Evolutionary conservation across 2,888 invertebrate species (phyloP), one percentile per base, ranked within the genome.

Genomic region (Macrosiphum euphorbiae): DNA sequence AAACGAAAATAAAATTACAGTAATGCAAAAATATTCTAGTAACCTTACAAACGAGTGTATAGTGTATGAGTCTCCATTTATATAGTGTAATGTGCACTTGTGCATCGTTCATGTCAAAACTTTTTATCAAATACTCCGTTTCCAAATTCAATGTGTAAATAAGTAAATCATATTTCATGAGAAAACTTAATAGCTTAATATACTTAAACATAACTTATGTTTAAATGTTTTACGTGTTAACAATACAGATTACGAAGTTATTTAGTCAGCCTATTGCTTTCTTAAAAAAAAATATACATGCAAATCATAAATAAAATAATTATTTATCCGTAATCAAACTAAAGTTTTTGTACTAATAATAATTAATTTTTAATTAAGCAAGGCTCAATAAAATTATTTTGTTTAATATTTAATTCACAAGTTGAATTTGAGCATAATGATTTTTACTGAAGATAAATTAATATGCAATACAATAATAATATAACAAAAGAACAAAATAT

Each of bases 1-100:
- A 35, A 35, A 88, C 28, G 41, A 47, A 50, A 92, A 88, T 52
- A 92, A 35, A 88, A 92, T 61, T 41, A 50, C 26, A 55, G n/a
- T n/a, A 11, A 88, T 67, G 47, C 24, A 91, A 91, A 92, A 88
- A 92, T 92, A 92, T 50, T 61, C 35, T 20, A 35, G 35, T 52
- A 52, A 67, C 67, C n/a, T n/a, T 52, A 52, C 28, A 88, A 88
- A 50, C 61, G 87, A n/a, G 20, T 44, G 10, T 41, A 7, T 41
- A 7, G 78, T n/a, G 52, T 88, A 67, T 8, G 35, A 78, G 20
- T 35, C 58, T 92, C 47, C 35, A 87, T 67, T 87, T 67, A 92
- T 41, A 67, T 92, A 88, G 35, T 78, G 50, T 88, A 41, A 52
- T 35, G 52, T 88, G 20, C 41, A n/a, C 20, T 67, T 47, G 44